phyloP scores from a whole-genome alignment of 2,113 vertebrate species.

The Cebidichthys violaceus region DNA sequence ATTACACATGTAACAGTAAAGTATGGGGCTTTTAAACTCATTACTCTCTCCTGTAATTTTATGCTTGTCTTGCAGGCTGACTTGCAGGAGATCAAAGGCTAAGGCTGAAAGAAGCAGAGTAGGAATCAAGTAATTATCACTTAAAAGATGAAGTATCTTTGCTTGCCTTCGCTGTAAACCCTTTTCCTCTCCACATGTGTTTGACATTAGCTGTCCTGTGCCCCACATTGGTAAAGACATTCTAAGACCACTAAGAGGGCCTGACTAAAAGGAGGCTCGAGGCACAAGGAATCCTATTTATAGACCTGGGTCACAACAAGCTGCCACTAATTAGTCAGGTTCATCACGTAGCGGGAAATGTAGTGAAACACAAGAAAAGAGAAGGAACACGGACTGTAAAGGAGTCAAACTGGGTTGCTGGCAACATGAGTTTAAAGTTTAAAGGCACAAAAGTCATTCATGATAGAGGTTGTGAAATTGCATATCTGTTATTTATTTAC shows the following conservation, averaged over 20 bases:
- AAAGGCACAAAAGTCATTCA: neutral
- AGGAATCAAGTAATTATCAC: constrained; percentile 73
- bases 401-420: neutral
- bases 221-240: constrained; percentile 69
- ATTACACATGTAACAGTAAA: constrained; percentile 42
- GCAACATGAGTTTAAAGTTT: neutral
- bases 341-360: constrained; percentile 32
- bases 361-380: constrained; percentile 11
- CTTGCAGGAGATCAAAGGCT: constrained; percentile 60
- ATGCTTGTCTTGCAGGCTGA: constrained; percentile 48
- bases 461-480: neutral
- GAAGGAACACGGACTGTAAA: neutral
- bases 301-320: constrained; percentile 65
- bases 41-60: constrained; percentile 66
- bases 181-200: constrained; percentile 72
- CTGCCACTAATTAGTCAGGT: constrained; percentile 69
- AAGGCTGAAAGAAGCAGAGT: constrained; percentile 48
- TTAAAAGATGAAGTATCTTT: constrained; percentile 67
- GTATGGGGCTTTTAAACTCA: constrained; percentile 51
- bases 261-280: constrained; percentile 52
- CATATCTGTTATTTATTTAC: neutral
- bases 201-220: constrained; percentile 74
- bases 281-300: constrained; percentile 71
- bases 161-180: constrained; percentile 54
- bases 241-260: constrained; percentile 49